Evolutionary conservation across 2,113 vertebrate species (phyloP).

Genomic region (human (Homo sapiens)): DNA sequence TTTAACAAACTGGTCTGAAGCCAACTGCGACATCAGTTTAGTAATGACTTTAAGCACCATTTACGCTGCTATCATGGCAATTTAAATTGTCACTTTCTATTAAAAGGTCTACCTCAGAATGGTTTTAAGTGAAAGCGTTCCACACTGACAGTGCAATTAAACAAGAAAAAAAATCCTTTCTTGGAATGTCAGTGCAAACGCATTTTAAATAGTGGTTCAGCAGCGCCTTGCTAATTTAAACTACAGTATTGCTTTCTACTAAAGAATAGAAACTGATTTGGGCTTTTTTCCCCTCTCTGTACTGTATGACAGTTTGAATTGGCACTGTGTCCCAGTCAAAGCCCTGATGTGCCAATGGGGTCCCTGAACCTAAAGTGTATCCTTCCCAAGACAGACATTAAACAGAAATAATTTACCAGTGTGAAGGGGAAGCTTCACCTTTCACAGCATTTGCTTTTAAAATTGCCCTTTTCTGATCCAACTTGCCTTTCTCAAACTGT

Average conservation of each 20-base stretch:
- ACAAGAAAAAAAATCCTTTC: conserved; percentile 81
- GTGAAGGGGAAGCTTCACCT: conserved; percentile 54
- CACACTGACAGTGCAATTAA: conserved; percentile 87
- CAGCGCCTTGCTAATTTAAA: conserved; percentile 87
- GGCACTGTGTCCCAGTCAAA: conserved; percentile 74
- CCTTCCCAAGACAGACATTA: conserved; percentile 58
- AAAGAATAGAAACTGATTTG: conserved; percentile 83
- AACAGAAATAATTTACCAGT: conserved; percentile 44
- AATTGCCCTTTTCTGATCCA: conserved; percentile 46
- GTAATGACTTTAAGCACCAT: conserved; percentile 86
- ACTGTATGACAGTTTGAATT: conserved; percentile 78
- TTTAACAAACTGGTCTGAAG: conserved; percentile 85
- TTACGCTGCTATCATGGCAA: conserved; percentile 82
- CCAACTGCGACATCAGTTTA: conserved; percentile 83
- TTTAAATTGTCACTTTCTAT: conserved; percentile 89
- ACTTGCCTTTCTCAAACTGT: conserved; percentile 8
- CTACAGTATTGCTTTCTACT: conserved; percentile 88
- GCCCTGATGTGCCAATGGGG: conserved; percentile 65
- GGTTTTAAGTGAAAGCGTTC: conserved; percentile 84
- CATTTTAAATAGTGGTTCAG: conserved; percentile 86
- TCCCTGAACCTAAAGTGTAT: conserved; percentile 71
- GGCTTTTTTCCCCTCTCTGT: conserved; percentile 41
- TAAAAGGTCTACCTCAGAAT: conserved; percentile 87
- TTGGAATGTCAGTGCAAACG: conserved; percentile 85
- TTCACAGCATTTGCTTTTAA: conserved; percentile 51